A percentile compares a stretch with the other conserved stretches of the same genome.
Conservation (phyloP, 1,140 invertebrate species). For the Lethrus apterus region DNA sequence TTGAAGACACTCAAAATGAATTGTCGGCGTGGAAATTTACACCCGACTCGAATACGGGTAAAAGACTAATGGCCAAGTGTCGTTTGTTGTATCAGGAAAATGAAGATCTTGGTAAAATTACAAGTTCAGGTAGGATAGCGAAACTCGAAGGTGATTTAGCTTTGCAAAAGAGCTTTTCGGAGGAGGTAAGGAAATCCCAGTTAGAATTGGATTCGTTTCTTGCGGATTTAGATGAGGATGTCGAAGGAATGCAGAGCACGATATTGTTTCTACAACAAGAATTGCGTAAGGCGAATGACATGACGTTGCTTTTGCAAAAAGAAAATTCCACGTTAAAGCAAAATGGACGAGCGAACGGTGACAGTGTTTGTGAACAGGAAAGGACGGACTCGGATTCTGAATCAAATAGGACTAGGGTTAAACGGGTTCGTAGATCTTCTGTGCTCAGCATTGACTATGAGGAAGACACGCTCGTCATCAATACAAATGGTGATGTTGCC, state of each 20-base stretch:
- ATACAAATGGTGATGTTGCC: constrained; percentile 49
- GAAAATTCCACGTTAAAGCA: constrained; percentile 35
- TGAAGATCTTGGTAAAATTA: constrained; percentile 93
- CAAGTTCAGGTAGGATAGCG: constrained; percentile 87
- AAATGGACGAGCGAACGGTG: constrained; percentile 34
- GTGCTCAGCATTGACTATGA: constrained; percentile 65
- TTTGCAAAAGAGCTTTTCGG: constrained; percentile 89
- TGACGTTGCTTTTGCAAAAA: constrained; percentile 39
- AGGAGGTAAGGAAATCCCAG: constrained; percentile 96
- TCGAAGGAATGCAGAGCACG: constrained; percentile 97
- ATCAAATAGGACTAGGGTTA: constrained; percentile 45
- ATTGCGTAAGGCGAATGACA: constrained; percentile 67
- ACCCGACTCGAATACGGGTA: constrained; percentile 95
- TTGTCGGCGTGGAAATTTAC: constrained; percentile 98
- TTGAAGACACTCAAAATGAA: constrained; percentile 97
- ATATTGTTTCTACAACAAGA: constrained; percentile 92
- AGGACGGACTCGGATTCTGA: constrained; percentile 44
- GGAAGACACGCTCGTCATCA: constrained; percentile 48
- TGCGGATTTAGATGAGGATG: constrained; percentile 93
- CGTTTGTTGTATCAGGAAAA: constrained; percentile 95
- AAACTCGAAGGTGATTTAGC: constrained; percentile 94
- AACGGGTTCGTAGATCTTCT: constrained; percentile 59
- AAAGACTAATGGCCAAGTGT: constrained; percentile 96
- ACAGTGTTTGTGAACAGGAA: constrained; percentile 40
- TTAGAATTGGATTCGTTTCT: constrained; percentile 93